Conservation (phyloP, 2,888 invertebrate genomes). For the Lordiphosa andalusiaca region DNA sequence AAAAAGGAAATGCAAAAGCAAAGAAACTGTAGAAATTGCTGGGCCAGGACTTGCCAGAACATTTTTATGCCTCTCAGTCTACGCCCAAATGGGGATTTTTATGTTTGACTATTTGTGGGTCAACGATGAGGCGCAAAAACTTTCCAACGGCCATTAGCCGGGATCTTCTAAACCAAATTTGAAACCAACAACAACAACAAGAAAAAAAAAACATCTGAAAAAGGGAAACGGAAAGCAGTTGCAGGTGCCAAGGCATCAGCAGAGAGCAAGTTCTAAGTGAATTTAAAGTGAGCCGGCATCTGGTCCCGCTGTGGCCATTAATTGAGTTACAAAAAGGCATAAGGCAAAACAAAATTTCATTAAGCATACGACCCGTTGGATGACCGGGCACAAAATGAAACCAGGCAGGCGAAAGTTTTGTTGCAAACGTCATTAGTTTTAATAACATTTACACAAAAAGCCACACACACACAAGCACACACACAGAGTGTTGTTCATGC, state of each 20-base stretch:
- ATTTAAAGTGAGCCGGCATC: conserved; percentile 45
- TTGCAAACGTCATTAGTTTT: conserved; percentile 61
- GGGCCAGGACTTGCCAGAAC: conserved; percentile 14
- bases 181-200: conserved; percentile 11
- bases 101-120: conserved; percentile 42
- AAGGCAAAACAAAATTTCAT: conserved; percentile 50
- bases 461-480: not conserved
- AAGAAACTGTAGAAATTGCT: conserved; percentile 22
- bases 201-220: not conserved
- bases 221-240: conserved; percentile 21
- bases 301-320: conserved; percentile 34
- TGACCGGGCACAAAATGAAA: conserved; percentile 30
- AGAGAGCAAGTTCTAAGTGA: conserved; percentile 45
- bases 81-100: conserved; percentile 28
- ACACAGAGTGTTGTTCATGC: conserved; percentile 7
- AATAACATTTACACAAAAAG: conserved; percentile 58
- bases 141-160: conserved; percentile 56
- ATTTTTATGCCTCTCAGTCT: conserved; percentile 10
- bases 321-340: conserved; percentile 56
- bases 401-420: conserved; percentile 39
- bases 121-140: conserved; percentile 37
- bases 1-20: conserved; percentile 26
- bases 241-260: conserved; percentile 36
- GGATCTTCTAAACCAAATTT: conserved; percentile 45
- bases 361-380: conserved; percentile 59